A percentile compares a stretch with the other conserved stretches of the same genome.
Conservation (phyloP, 2,888 invertebrate genomes). For the Zonitis immaculata region DNA sequence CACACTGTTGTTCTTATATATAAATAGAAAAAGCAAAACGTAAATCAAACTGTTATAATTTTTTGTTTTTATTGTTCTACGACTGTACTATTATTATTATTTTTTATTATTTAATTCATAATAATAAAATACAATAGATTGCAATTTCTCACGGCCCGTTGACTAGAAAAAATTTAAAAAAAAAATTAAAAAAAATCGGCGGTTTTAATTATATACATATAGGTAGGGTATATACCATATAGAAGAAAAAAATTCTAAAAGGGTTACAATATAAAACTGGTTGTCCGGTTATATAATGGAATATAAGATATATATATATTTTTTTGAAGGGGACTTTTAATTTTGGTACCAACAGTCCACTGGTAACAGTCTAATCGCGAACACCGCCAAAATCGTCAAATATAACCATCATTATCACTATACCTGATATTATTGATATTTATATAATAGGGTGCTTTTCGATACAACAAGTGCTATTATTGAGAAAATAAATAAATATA, state of each 20-base stretch:
- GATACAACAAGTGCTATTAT: not conserved
- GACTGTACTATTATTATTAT: too few species aligned
- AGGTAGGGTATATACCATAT: too few species aligned
- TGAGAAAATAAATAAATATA: not conserved
- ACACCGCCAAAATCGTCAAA: not conserved
- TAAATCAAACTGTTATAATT: slow-evolving; percentile 10
- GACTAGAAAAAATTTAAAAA: not conserved
- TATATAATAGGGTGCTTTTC: too few species aligned
- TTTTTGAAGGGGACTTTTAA: too few species aligned
- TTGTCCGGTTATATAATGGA: slow-evolving; percentile 19
- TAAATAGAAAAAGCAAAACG: slow-evolving; percentile 18
- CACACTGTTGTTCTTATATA: slow-evolving; percentile 22
- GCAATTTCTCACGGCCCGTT: slow-evolving; percentile 14
- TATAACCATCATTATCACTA: too few species aligned
- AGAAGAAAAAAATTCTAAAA: slow-evolving; percentile 1
- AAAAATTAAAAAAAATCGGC: not conserved
- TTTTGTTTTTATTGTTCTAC: slow-evolving; percentile 7
- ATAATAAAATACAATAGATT: not conserved
- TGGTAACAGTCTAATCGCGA: not conserved
- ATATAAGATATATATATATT: too few species aligned
- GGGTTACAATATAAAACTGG: slow-evolving; percentile 25
- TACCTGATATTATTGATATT: too few species aligned
- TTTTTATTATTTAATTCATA: too few species aligned
- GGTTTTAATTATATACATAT: too few species aligned
- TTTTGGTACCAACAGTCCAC: not conserved